phyloP scores from a whole-genome alignment of 2,888 invertebrate genomes.

The Patella caerulea region DNA sequence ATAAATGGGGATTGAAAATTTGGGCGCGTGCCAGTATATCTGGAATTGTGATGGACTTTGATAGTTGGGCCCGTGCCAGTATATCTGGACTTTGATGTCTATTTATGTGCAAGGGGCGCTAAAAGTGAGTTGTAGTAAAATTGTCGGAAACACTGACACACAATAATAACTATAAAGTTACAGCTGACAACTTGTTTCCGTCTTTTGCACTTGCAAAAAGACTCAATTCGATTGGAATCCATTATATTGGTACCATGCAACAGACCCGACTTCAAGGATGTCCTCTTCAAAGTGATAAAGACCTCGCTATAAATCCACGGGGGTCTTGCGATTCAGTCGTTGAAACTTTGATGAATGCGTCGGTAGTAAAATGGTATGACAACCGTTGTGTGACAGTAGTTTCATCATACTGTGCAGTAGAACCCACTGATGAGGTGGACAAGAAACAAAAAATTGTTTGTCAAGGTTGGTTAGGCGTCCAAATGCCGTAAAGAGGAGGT shows the following conservation, averaged over 20 bases:
- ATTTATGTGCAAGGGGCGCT: slow-evolving; percentile 18
- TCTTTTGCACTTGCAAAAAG: background rate
- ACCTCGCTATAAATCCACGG: background rate
- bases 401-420: background rate
- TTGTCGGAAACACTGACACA: background rate
- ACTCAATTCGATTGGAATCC: background rate
- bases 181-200: slow-evolving; percentile 29
- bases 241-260: background rate
- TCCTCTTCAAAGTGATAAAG: background rate
- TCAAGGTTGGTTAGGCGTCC: slow-evolving; percentile 14
- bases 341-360: background rate
- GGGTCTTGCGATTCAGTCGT: background rate
- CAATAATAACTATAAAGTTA: slow-evolving; percentile 29
- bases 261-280: background rate
- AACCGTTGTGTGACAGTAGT: slow-evolving; percentile 10
- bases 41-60: slow-evolving; percentile 31
- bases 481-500: background rate
- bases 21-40: slow-evolving; percentile 17
- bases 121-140: background rate
- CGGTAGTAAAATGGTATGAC: slow-evolving; percentile 20
- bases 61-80: slow-evolving; percentile 21
- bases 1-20: slow-evolving; percentile 32
- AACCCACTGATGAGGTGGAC: slow-evolving; percentile 15
- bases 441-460: slow-evolving; percentile 6
- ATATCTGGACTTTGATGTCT: slow-evolving; percentile 27